phyloP scores from a whole-genome alignment of 2,113 vertebrate genomes.

The Xyrauchen texanus region DNA sequence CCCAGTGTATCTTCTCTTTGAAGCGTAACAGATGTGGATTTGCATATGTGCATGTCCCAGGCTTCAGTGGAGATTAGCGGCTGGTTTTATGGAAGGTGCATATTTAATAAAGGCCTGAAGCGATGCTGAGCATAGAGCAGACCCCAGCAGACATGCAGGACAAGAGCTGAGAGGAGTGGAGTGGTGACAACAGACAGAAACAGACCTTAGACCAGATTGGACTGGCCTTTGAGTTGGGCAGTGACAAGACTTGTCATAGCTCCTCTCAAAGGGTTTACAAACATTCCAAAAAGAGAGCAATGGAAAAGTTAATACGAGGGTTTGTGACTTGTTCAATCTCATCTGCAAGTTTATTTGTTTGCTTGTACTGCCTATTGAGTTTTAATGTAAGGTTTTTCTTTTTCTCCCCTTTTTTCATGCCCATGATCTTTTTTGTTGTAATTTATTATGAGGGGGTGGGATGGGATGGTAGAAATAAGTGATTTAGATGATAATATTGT shows the following conservation, averaged over 20 bases:
- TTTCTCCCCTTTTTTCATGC: slow-evolving; percentile 18
- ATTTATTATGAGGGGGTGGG: slow-evolving; percentile 20
- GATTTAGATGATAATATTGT: slow-evolving; percentile 29
- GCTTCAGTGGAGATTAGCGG: slow-evolving; percentile 96
- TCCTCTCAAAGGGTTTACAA: slow-evolving; percentile 70
- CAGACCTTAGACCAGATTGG: slow-evolving; percentile 82
- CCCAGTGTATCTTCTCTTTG: slow-evolving; percentile 93
- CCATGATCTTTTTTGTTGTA: slow-evolving; percentile 1
- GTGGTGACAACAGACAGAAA: slow-evolving; percentile 82
- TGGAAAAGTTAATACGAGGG: slow-evolving; percentile 53
- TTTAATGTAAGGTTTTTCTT: slow-evolving; percentile 39
- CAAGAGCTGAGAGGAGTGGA: slow-evolving; percentile 81
- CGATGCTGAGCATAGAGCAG: slow-evolving; percentile 76
- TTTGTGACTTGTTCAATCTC: slow-evolving; percentile 53
- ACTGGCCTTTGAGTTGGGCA: slow-evolving; percentile 72
- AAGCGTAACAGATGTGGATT: slow-evolving; percentile 99
- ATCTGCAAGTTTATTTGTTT: slow-evolving; percentile 48
- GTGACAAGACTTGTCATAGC: slow-evolving; percentile 66
- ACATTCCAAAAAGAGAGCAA: slow-evolving; percentile 61
- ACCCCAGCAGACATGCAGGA: slow-evolving; percentile 85
- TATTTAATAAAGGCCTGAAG: slow-evolving; percentile 99
- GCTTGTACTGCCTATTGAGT: slow-evolving; percentile 45
- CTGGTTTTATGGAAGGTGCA: slow-evolving; percentile 84
- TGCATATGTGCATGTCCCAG: slow-evolving; percentile 98
- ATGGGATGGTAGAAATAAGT: slow-evolving; percentile 16